phyloP scores from a whole-genome alignment of 2,888 invertebrate species.

The Cyclophora punctaria region DNA sequence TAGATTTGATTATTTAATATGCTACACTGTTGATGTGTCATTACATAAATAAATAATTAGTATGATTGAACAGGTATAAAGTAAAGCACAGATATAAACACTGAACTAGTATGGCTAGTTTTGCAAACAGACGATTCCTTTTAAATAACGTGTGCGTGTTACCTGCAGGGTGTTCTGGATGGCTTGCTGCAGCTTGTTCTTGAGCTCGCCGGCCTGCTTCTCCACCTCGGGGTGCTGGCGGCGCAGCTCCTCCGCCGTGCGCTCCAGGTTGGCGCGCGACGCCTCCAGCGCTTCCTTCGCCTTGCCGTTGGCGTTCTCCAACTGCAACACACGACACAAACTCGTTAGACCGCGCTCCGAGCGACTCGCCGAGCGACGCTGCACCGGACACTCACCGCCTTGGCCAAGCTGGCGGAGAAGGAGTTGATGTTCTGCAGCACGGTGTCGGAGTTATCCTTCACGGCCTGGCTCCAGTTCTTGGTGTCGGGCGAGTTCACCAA shows the following conservation, averaged over 20 bases:
- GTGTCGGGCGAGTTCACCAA: slow-evolving; percentile 52
- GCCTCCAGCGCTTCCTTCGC: slow-evolving; percentile 51
- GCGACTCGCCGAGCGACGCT: not conserved
- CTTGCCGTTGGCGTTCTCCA: slow-evolving; percentile 55
- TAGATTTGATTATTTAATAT: too few relatives aligned
- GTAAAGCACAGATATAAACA: too few relatives aligned
- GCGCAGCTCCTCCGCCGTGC: slow-evolving; percentile 47
- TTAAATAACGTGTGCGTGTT: not conserved
- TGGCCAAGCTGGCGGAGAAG: slow-evolving; percentile 33
- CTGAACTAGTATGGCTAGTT: too few relatives aligned
- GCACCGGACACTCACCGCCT: slow-evolving; percentile 40
- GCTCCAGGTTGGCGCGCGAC: slow-evolving; percentile 41
- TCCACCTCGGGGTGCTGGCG: slow-evolving; percentile 60
- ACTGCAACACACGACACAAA: slow-evolving; percentile 24
- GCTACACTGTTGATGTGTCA: too few relatives aligned
- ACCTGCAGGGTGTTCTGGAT: slow-evolving; percentile 47
- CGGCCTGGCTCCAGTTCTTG: slow-evolving; percentile 46
- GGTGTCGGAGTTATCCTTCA: slow-evolving; percentile 51
- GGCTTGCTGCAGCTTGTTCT: slow-evolving; percentile 44
- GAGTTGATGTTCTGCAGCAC: slow-evolving; percentile 43
- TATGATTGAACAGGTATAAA: too few relatives aligned
- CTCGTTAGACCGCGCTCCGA: not conserved
- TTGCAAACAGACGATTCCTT: too few relatives aligned
- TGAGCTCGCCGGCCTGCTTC: slow-evolving; percentile 42
- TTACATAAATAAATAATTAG: too few relatives aligned